Evolutionary conservation across 2,888 invertebrate genomes (phyloP), one percentile per base, ranked within the genome.

Genomic region (Ectobius pallidus): DNA sequence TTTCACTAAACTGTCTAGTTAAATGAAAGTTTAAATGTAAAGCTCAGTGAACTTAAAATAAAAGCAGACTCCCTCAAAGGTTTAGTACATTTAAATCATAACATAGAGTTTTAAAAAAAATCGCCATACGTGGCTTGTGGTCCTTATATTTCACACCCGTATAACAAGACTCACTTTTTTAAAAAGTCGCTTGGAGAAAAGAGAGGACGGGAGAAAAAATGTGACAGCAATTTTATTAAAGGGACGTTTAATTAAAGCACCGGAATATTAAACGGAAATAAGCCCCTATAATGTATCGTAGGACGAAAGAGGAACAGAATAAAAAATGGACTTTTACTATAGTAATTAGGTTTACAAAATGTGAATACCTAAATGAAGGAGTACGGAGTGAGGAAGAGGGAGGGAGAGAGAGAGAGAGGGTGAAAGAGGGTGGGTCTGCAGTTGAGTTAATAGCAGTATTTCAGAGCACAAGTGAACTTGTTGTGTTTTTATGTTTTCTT

Each of bases 211-310:
- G 44, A 14, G 18, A 18, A 65, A 65, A 65, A 65, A 65, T 65
- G 65, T 65, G 65, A 65, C 65, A 65, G 65, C 65, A 65, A 65
- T 65, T 65, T 65, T 65, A 65, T 65, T 65, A 65, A 65, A 65
- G 46, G 65, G 65, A 65, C 65, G 46, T 65, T 65, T 65, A 65
- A 65, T 65, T 65, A 65, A 65, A 65, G 65, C 44, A 46, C 65
- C 18, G 44, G 65, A 65, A 65, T 65, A 65, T 65, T 65, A 65
- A 65, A 65, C 65, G 65, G 65, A 65, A 46, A 46, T 65, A 65
- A 65, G 65, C 46, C 65, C 46, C 65, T 65, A 46, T 65, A 65
- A 65, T 65, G 46, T 65, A 65, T 65, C 65, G 65, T 46, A 46
- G 63, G 63, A 42, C 39, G 63, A 42, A 32, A 39, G 63, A 65